Evolutionary conservation across 2,113 vertebrate genomes (phyloP), one percentile per base, ranked within the genome.

Genomic region (Triplophysa siluroides): DNA sequence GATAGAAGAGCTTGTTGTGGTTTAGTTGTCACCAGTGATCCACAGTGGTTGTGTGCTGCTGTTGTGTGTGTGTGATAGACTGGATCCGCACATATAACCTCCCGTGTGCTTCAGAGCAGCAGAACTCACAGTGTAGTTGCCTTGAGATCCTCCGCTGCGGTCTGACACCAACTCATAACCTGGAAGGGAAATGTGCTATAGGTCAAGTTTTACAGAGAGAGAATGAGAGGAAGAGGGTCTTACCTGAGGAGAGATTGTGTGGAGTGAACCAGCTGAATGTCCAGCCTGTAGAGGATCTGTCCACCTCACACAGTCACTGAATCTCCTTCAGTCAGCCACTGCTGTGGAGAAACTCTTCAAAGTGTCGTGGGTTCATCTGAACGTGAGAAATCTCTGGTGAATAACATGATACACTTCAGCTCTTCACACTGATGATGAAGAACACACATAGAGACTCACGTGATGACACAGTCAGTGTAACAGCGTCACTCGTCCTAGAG

Each of bases 121-220:
- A 76, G 73, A 63, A 69, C 78, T 77, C 33, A 83, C 50, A 52
- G 47, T 76, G 65, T 83, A 65, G 33, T 50, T 60, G 9, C 82
- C 72, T 79, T 66, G 52, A 64, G 50, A 16, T 75, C 71, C 76
- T 63, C 66, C 64, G 10, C 60, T 68, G 60, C 72, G 75, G 52
- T 82, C 45, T 52, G 74, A 73, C n/a, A 74, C 47, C 8, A 58
- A 29, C 1, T 45, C 16, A 61, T 75, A 4, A 6, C 26, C 7
- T 16, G 14, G 5, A 41, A 41, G 26, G 2, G 26, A 26, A 26
- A 41, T 26, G 26, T 26, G 26, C 26, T 26, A 3, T 1, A 41
- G 1, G 8, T 41, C 8, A 41, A 8, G 41, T 41, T 41, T 41
- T 8, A 1, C 1, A 8, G 5, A 9, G 5, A 9, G 41, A 41